These are phyloP conservation scores for Fissipunctia ypsillon DNA, from an alignment of 2,888 invertebrate genomes.

Conservation along the genomic window DNA sequence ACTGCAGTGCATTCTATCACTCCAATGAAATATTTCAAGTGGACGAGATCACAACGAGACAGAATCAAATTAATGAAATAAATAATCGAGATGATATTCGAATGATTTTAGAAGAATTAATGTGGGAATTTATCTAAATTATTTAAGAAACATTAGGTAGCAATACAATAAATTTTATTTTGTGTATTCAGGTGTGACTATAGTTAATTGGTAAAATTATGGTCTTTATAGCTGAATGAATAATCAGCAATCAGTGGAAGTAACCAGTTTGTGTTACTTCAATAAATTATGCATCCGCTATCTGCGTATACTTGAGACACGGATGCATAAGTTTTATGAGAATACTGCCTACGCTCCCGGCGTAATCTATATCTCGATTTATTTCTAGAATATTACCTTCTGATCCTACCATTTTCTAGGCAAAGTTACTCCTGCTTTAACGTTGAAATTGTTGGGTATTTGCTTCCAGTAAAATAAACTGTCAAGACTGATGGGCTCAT, in stretches of 20 bases:
- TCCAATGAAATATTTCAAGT: neutral
- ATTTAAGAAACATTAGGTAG: constrained; percentile 29
- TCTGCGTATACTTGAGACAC: constrained; percentile 34
- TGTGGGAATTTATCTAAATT: constrained; percentile 9
- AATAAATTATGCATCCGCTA: constrained; percentile 61
- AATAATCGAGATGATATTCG: neutral
- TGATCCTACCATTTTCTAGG: constrained; percentile 19
- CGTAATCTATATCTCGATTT: constrained; percentile 32
- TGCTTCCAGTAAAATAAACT: constrained; percentile 12
- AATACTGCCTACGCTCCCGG: constrained; percentile 34
- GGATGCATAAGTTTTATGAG: constrained; percentile 58
- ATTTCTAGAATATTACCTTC: constrained; percentile 28
- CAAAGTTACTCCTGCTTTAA: neutral
- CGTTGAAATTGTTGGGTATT: constrained; percentile 8
- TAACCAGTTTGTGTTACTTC: constrained; percentile 43
- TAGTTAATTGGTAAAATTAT: constrained; percentile 52
- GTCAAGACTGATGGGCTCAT: constrained; percentile 12
- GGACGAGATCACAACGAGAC: neutral
- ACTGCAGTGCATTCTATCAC: neutral
- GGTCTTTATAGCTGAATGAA: constrained; percentile 25
- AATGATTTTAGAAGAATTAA: constrained; percentile 17
- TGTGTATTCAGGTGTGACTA: constrained; percentile 37
- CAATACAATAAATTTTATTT: constrained; percentile 36
- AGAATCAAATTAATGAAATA: neutral
- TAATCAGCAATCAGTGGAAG: constrained; percentile 41